Percentiles rank a stretch among this genome's conserved stretches.
These are phyloP conservation scores for Odiellus spinosus DNA, from an alignment of 2,888 invertebrate genomes.

Conservation along the genomic window DNA sequence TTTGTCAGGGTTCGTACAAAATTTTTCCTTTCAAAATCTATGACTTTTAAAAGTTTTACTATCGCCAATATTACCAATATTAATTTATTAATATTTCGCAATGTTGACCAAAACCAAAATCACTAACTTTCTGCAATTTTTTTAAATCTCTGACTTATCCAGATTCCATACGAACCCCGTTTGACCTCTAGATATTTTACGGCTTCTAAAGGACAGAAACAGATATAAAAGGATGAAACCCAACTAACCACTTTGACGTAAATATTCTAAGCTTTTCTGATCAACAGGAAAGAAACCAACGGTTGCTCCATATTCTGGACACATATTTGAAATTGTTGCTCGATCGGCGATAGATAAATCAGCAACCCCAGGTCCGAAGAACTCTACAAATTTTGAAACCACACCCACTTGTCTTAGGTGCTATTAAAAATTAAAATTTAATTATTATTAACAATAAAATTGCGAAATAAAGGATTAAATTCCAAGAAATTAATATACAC, in stretches of 20 bases:
- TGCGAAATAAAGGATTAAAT: not conserved
- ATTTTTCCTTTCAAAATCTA: not conserved
- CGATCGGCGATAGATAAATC: conserved; percentile 87
- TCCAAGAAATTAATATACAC: conserved; percentile 34
- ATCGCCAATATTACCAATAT: no score
- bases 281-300: conserved; percentile 91
- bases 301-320: conserved; percentile 94
- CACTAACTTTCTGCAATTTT: no score
- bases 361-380: conserved; percentile 84
- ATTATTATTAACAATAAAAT: no score
- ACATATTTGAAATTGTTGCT: conserved; percentile 97
- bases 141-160: conserved; percentile 9
- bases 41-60: no score
- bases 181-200: no score
- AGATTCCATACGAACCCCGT: no score
- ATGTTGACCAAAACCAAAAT: no score
- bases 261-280: conserved; percentile 56
- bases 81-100: no score
- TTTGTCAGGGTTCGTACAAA: not conserved
- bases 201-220: no score
- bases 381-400: conserved; percentile 97
- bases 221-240: no score
- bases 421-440: conserved; percentile 33
- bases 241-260: conserved; percentile 62
- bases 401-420: conserved; percentile 83